These are phyloP conservation scores for Mungos mungo DNA, from an alignment of 2,113 vertebrate species.

Conservation along the genomic window DNA sequence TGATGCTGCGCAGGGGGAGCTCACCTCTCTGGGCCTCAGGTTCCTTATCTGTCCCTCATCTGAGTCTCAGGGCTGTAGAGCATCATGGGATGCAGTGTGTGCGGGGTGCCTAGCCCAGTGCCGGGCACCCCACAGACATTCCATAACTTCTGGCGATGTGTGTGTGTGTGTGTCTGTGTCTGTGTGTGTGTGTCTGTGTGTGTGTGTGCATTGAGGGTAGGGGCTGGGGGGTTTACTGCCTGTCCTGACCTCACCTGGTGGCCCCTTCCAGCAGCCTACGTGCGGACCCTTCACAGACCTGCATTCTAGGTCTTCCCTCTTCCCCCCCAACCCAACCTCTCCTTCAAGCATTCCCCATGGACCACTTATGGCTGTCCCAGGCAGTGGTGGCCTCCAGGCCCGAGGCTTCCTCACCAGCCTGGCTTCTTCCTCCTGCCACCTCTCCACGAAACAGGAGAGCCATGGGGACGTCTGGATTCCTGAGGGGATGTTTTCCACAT, in stretches of 20 bases:
- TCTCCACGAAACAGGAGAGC: not conserved
- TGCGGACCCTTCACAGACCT: not conserved
- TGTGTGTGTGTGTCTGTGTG: not conserved
- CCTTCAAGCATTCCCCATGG: not conserved
- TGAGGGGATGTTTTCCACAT: constrained; percentile 78
- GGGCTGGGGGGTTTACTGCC: not conserved
- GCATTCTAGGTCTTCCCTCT: not conserved
- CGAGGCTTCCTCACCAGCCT: not conserved
- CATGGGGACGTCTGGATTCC: constrained; percentile 68
- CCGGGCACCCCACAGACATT: not conserved
- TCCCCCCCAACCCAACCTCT: not conserved
- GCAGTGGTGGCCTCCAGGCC: not conserved
- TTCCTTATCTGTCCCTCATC: not conserved
- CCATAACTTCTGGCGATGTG: not conserved
- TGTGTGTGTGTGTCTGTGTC: not conserved
- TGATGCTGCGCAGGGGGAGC: not conserved
- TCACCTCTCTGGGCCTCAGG: not conserved
- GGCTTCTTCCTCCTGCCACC: not conserved
- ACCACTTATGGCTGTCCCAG: not conserved
- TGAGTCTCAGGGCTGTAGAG: not conserved
- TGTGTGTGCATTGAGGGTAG: not conserved
- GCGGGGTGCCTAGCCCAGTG: no score
- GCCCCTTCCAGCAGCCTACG: not conserved
- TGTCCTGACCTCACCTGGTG: not conserved
- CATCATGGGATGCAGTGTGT: not conserved